Evolutionary conservation across 2,797 vertebrate species (phyloP).

Genomic region (Manis crassicaudata): DNA sequence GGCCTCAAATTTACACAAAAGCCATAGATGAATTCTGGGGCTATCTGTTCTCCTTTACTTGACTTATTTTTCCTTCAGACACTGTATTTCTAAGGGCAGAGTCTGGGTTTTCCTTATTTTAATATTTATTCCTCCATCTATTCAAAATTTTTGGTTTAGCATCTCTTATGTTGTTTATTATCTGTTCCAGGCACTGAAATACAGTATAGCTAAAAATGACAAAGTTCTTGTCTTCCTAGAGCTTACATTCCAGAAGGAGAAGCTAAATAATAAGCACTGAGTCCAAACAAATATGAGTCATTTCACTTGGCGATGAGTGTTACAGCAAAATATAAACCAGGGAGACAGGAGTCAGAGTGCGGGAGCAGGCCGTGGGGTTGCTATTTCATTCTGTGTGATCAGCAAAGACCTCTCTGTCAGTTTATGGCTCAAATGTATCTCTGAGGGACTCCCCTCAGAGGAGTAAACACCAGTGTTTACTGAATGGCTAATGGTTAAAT

Average conservation of each 20-base stretch:
- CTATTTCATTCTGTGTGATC: not conserved
- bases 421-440: not conserved
- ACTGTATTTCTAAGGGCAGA: not conserved
- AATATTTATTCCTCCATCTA: not conserved
- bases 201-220: not conserved
- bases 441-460: not conserved
- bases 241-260: not conserved
- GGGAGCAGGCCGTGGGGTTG: not conserved
- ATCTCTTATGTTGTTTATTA: not conserved
- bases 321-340: not conserved
- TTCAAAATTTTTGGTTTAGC: not conserved
- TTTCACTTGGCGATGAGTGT: not conserved
- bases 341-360: not conserved
- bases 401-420: not conserved
- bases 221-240: not conserved
- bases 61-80: slow-evolving; percentile 1
- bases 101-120: not conserved
- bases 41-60: not conserved
- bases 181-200: not conserved
- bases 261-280: not conserved
- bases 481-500: not conserved
- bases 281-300: not conserved
- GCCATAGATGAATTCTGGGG: not conserved
- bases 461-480: not conserved
- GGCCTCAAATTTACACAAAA: not conserved